Percentiles rank a stretch among this genome's conserved stretches.
Conservation (phyloP, 1,140 invertebrate genomes). For the Platyscapa corneri region DNA sequence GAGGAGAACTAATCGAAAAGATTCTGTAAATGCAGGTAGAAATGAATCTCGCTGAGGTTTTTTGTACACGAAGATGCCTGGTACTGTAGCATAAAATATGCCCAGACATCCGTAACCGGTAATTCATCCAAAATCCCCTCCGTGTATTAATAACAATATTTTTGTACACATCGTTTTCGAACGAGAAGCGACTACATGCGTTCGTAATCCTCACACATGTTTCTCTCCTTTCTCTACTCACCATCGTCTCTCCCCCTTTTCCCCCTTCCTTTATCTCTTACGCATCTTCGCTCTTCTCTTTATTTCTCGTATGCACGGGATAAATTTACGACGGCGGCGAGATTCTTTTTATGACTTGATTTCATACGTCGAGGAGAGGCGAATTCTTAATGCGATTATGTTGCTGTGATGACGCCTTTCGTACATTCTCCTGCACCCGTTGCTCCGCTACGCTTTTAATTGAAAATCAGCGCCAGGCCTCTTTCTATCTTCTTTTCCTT, state of each 20-base stretch:
- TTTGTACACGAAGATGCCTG: neutral
- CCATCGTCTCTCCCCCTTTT: neutral
- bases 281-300: neutral
- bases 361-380: constrained; percentile 30
- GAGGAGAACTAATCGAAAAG: neutral
- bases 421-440: constrained; percentile 38
- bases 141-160: constrained; percentile 49
- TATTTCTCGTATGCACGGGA: neutral
- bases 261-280: constrained; percentile 5
- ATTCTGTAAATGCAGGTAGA: neutral
- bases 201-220: constrained; percentile 25
- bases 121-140: constrained; percentile 48
- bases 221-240: neutral
- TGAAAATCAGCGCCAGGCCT: constrained; percentile 36
- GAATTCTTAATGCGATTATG: constrained; percentile 48
- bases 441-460: constrained; percentile 20
- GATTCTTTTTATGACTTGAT: constrained; percentile 45
- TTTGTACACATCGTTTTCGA: neutral
- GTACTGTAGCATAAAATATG: neutral
- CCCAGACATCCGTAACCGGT: neutral
- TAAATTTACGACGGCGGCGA: constrained; percentile 36
- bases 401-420: constrained; percentile 28
- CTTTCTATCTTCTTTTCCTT: neutral
- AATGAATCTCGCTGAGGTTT: neutral
- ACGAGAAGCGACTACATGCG: constrained; percentile 32